Percentiles rank a stretch among this genome's conserved stretches.
Evolutionary conservation across 2,113 vertebrate species (phyloP).

Genomic region (Grallaria varia): DNA sequence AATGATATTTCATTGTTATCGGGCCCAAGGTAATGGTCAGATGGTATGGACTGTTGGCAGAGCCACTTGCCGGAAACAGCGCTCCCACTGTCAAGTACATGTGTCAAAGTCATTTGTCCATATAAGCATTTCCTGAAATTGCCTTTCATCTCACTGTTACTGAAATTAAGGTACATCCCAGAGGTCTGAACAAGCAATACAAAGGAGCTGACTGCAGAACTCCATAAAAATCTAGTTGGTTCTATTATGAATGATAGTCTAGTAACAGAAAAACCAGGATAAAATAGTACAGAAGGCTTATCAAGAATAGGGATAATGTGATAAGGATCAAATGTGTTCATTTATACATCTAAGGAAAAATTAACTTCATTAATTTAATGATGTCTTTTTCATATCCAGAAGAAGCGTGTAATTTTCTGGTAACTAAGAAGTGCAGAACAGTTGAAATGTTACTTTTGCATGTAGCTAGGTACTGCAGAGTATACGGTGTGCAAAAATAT

Average conservation of each 20-base stretch:
- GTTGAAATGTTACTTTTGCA: neutral
- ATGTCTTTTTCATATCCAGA: neutral
- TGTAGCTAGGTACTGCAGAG: neutral
- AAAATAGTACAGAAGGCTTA: neutral
- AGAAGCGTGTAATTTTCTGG: neutral
- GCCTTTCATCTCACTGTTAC: neutral
- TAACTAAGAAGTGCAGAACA: neutral
- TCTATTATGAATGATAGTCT: neutral
- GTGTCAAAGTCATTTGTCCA: neutral
- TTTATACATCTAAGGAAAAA: neutral
- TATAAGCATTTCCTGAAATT: neutral
- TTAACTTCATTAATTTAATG: neutral
- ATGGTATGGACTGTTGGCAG: neutral
- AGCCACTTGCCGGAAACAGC: neutral
- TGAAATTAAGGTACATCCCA: neutral
- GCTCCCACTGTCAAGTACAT: neutral
- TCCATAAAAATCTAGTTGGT: neutral
- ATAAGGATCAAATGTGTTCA: neutral
- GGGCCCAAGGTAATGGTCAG: neutral
- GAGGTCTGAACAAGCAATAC: neutral
- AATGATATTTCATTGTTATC: slow-evolving; percentile 23
- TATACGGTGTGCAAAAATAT: neutral
- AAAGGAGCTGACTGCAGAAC: neutral
- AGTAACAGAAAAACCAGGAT: neutral
- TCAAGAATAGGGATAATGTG: neutral